These are phyloP conservation scores for Lasius platythorax DNA, from an alignment of 2,888 invertebrate genomes.

Conservation along the genomic window DNA sequence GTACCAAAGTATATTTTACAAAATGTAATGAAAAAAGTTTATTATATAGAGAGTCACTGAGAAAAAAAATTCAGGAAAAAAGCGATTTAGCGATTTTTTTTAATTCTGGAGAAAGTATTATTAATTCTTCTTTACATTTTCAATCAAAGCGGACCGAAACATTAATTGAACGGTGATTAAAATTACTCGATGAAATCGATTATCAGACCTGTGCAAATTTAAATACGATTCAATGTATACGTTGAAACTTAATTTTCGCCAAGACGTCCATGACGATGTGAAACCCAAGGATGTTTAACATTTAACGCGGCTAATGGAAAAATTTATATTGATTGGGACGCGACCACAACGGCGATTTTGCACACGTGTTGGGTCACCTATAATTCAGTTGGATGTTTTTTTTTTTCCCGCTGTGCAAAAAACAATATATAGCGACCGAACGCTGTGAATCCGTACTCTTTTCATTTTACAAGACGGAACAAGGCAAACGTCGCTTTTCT, in stretches of 20 bases:
- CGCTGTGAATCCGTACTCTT: not conserved
- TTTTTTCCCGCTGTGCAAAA: not conserved
- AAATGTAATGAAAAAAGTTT: not conserved
- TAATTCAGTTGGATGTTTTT: slow-evolving; percentile 23
- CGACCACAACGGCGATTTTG: not conserved
- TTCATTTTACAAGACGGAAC: not conserved
- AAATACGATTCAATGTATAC: not conserved
- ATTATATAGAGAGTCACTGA: not conserved
- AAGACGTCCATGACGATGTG: not conserved
- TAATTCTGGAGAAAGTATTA: not conserved
- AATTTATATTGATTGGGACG: not conserved
- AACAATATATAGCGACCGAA: not conserved
- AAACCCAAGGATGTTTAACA: slow-evolving; percentile 7
- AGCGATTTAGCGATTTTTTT: not conserved
- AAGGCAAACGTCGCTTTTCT: not conserved
- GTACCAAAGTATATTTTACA: not conserved
- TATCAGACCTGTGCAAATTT: not conserved
- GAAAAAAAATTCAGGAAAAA: not conserved
- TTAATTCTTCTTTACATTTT: not conserved
- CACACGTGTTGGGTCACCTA: not conserved
- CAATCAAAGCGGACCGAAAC: not conserved
- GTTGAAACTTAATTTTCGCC: not conserved
- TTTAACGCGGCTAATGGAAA: slow-evolving; percentile 48
- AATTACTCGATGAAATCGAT: not conserved
- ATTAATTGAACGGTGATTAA: slow-evolving; percentile 10